Evolutionary conservation across 2,888 invertebrate species (phyloP), one percentile per base, ranked within the genome.

Genomic region (Anthoptus insignis): DNA sequence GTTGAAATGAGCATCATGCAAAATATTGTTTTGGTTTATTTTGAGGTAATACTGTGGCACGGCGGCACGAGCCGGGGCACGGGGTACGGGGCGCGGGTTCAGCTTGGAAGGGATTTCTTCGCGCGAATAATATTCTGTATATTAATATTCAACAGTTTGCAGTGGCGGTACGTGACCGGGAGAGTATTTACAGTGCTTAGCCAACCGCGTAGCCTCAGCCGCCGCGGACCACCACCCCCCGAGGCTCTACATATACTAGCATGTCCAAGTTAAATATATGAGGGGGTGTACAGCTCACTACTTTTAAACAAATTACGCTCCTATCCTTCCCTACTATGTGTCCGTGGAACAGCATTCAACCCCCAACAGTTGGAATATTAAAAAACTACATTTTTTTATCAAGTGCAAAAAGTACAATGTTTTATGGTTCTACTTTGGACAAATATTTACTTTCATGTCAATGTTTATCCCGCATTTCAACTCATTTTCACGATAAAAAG

Each of bases 61-160:
- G 75, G 73, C 72, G 75, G 78, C 82, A 82, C 75, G 79, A 77
- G 77, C 78, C 79, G 75, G 71, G 73, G 73, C 77, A 27, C 27
- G 27, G n/a, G n/a, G n/a, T n/a, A 78, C 79, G 76, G 75, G 69
- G 67, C 72, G 64, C n/a, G 76, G 78, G 74, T 78, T 79, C 72
- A 69, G 76, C 81, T 81, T 82, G 76, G 79, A 79, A 69, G 72
- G 75, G 77, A 81, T 82, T 84, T 84, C 80, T 86, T 85, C 68
- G 75, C 72, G 79, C 73, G 77, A 83, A 87, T 86, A 86, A 85
- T 84, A 86, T 88, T 87, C 86, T 73, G 77, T 71, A 69, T 86
- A 86, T 91, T 87, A 91, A 91, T 91, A 91, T 92, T 90, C 87
- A 92, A 87, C 89, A 89, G 88, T 88, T 88, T 88, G 86, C 85